Evolutionary conservation across 2,797 vertebrate genomes (phyloP).

Genomic region (Rhincodon typus): DNA sequence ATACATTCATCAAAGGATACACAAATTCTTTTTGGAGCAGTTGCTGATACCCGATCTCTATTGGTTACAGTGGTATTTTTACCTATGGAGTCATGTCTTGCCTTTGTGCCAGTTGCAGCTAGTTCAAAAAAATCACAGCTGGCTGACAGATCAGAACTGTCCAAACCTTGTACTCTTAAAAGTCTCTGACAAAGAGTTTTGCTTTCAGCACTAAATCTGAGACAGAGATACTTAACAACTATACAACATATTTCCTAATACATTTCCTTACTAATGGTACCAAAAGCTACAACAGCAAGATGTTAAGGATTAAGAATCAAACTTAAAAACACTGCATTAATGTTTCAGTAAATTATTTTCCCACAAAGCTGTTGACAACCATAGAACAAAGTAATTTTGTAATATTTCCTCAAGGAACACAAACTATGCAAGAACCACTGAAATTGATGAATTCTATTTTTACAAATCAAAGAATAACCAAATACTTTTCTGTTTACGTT

Average conservation of each 20-base stretch:
- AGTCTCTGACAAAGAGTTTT: background rate
- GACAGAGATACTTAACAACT: background rate
- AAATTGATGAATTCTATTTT: background rate
- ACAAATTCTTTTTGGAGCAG: background rate
- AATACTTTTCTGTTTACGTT: too few species aligned
- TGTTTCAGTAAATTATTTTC: background rate
- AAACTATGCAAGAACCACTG: background rate
- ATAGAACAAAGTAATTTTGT: background rate
- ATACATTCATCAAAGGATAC: background rate
- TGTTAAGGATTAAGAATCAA: background rate
- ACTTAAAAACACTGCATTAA: background rate
- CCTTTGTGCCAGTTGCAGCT: background rate
- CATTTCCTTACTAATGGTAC: background rate
- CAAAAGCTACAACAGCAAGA: background rate
- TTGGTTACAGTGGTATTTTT: background rate
- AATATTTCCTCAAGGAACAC: background rate
- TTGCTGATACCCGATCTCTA: background rate
- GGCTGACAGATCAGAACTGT: background rate
- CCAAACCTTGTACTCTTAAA: background rate
- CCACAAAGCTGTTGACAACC: background rate
- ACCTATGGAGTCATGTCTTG: background rate
- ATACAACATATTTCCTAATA: background rate
- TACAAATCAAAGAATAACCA: background rate
- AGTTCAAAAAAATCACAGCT: background rate
- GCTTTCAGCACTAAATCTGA: background rate